These are phyloP conservation scores for Muscicapa comitata DNA, from an alignment of 2,797 vertebrate genomes.

Conservation along the genomic window DNA sequence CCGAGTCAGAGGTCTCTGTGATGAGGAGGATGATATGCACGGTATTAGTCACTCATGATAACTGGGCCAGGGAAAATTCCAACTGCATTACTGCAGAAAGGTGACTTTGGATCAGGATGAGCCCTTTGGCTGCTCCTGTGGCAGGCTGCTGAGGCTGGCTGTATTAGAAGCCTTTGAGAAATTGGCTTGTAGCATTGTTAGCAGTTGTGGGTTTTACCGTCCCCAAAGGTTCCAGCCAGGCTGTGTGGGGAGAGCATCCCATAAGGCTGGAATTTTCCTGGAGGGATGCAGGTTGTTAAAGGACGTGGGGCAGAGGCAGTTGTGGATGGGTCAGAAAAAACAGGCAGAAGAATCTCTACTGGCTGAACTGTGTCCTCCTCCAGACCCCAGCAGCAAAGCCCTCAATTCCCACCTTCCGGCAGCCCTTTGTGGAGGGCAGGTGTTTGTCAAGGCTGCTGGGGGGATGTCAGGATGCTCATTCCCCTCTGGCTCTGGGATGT, in stretches of 20 bases:
- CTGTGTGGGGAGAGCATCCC: not conserved
- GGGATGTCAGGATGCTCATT: not conserved
- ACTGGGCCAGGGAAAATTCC: not conserved
- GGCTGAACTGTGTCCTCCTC: not conserved
- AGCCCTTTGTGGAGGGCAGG: not conserved
- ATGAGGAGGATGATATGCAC: not conserved
- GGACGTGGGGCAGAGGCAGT: fast-evolving
- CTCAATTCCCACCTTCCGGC: not conserved
- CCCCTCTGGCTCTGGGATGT: not conserved
- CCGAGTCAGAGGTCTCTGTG: not conserved
- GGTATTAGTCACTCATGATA: not conserved
- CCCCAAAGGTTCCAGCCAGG: not conserved
- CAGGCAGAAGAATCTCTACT: not conserved
- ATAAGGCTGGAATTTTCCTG: not conserved
- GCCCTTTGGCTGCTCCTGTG: not conserved
- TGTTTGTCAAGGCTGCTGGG: not conserved
- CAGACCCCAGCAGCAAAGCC: not conserved
- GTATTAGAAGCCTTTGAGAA: not conserved
- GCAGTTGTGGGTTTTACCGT: not conserved
- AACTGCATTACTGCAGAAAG: not conserved
- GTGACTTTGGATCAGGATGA: not conserved
- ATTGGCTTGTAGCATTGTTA: not conserved
- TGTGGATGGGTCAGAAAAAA: not conserved
- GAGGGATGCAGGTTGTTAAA: not conserved
- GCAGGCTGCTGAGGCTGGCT: not conserved